A percentile compares a stretch with the other conserved stretches of the same genome.
These are phyloP conservation scores for Drosophila diplacantha DNA, from an alignment of 2,888 invertebrate genomes.

Conservation along the genomic window DNA sequence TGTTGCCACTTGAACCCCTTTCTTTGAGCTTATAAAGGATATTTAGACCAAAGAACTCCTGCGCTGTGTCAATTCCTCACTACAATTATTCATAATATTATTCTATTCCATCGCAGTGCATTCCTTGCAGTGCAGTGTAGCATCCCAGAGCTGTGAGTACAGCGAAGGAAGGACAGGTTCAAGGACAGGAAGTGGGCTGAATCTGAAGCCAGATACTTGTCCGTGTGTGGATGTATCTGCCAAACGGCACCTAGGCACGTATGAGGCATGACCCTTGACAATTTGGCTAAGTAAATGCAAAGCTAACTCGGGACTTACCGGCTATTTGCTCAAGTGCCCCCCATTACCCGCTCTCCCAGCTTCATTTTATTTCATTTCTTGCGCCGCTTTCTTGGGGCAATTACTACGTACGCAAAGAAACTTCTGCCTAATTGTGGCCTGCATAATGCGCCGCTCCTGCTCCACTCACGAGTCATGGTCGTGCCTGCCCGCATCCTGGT, in stretches of 20 bases:
- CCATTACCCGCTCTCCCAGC: not conserved
- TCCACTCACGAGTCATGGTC: not conserved
- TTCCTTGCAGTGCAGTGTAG: not conserved
- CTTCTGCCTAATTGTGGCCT: not conserved
- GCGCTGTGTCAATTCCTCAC: not conserved
- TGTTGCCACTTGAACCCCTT: too few species aligned
- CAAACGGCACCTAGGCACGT: constrained; percentile 13
- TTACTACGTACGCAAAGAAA: not conserved
- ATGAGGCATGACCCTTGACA: constrained; percentile 31
- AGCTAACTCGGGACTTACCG: constrained; percentile 5
- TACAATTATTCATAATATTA: not conserved
- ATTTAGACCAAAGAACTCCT: too few species aligned
- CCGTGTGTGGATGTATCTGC: not conserved
- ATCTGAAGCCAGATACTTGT: not conserved
- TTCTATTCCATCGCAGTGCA: not conserved
- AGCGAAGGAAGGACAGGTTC: not conserved
- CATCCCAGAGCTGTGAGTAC: constrained; percentile 3
- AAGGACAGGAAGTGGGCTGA: constrained; percentile 1
- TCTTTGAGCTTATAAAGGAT: too few species aligned
- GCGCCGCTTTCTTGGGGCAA: not conserved
- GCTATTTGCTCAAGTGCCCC: not conserved
- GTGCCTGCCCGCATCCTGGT: not conserved
- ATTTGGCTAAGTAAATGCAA: constrained; percentile 27
- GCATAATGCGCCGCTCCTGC: not conserved
- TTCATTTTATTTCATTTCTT: not conserved